phyloP scores from a whole-genome alignment of 2,797 vertebrate species.

The Hyperoplus lanceolatus region DNA sequence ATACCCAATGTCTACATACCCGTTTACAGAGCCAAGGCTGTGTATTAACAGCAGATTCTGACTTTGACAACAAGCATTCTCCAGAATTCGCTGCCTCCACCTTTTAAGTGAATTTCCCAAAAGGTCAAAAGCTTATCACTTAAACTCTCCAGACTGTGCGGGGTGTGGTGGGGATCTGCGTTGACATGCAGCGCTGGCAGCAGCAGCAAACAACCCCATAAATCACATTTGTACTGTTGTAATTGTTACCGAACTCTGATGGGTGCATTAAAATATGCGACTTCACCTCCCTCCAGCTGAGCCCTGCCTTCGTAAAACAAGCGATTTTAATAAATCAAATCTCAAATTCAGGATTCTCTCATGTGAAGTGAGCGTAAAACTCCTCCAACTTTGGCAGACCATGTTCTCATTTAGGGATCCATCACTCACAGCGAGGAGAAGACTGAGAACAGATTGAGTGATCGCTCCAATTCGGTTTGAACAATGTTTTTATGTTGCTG shows the following conservation, averaged over 20 bases:
- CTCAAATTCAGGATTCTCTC: not conserved
- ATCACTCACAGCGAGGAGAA: not conserved
- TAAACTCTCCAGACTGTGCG: not conserved
- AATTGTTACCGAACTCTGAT: not conserved
- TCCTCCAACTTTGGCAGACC: not conserved
- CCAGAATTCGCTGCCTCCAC: too few species aligned
- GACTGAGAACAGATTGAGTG: constrained; percentile 23
- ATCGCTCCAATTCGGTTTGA: constrained; percentile 24
- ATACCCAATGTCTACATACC: too few species aligned
- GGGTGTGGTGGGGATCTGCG: not conserved
- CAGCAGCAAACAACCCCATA: not conserved
- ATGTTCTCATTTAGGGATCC: not conserved
- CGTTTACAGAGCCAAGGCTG: too few species aligned
- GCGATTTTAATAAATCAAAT: not conserved
- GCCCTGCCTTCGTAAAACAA: not conserved
- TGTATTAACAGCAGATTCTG: too few species aligned
- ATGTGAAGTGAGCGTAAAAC: not conserved
- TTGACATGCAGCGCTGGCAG: not conserved
- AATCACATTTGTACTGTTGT: not conserved
- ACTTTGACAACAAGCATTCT: too few species aligned
- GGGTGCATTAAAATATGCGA: not conserved
- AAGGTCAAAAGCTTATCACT: too few species aligned
- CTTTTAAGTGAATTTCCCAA: too few species aligned
- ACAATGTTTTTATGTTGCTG: constrained; percentile 38
- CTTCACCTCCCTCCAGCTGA: not conserved